Evolutionary conservation across 2,888 invertebrate genomes (phyloP).

Genomic region (Standfussiana lucernea): DNA sequence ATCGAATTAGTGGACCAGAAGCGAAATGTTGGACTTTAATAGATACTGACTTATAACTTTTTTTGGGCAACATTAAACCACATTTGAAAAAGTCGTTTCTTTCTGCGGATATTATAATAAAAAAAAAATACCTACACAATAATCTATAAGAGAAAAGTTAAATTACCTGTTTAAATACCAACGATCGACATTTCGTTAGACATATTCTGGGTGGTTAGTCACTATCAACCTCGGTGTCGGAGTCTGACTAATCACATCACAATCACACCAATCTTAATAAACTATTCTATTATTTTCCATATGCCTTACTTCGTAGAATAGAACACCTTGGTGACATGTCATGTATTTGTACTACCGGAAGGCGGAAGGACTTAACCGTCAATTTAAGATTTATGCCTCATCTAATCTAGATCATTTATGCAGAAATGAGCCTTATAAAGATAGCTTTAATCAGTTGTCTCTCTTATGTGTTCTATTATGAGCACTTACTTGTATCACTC

Average conservation of each 20-base stretch:
- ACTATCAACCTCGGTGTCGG: slow-evolving; percentile 4
- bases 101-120: not conserved
- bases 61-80: too few species aligned
- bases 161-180: not conserved
- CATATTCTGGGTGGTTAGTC: not conserved
- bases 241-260: not conserved
- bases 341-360: slow-evolving; percentile 52
- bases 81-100: not conserved
- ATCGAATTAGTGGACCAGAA: not conserved
- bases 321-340: slow-evolving; percentile 45
- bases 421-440: slow-evolving; percentile 31
- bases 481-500: slow-evolving; percentile 7
- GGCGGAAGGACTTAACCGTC: slow-evolving; percentile 42
- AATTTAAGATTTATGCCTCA: slow-evolving; percentile 45
- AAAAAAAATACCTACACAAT: not conserved
- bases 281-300: not conserved
- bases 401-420: slow-evolving; percentile 15
- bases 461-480: not conserved
- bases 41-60: not conserved
- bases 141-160: not conserved
- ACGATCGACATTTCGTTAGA: not conserved
- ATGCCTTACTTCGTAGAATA: slow-evolving; percentile 5
- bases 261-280: not conserved
- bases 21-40: not conserved
- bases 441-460: slow-evolving; percentile 17